Percentiles rank a stretch among this genome's conserved stretches.
phyloP scores from a whole-genome alignment of 2,888 invertebrate genomes.

The Catocala sponsa region DNA sequence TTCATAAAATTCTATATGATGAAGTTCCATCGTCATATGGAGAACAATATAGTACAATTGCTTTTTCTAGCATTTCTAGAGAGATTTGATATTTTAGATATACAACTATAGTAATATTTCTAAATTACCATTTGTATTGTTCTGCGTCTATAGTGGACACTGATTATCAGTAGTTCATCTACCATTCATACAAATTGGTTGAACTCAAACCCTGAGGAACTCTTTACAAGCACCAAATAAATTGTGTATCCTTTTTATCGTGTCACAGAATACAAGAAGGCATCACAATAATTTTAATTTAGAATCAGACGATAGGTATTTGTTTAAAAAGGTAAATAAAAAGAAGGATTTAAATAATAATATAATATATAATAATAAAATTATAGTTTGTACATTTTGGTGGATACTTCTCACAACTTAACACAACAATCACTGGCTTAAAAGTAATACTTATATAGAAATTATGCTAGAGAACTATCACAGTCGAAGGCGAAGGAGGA shows the following conservation, averaged over 20 bases:
- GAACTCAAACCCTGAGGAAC: too few species aligned
- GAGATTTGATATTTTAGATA: too few species aligned
- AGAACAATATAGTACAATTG: too few species aligned
- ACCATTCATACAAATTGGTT: too few species aligned
- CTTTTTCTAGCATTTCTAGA: too few species aligned
- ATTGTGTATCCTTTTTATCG: not conserved
- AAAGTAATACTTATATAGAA: slow-evolving; percentile 39
- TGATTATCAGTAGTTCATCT: too few species aligned
- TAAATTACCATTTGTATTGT: too few species aligned
- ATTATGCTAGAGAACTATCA: slow-evolving; percentile 53
- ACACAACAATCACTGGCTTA: slow-evolving; percentile 47
- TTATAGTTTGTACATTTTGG: slow-evolving; percentile 46
- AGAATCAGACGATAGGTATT: not conserved
- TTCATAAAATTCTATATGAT: too few species aligned
- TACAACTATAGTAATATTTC: too few species aligned
- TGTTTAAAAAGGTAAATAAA: slow-evolving; percentile 1
- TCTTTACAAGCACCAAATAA: too few species aligned
- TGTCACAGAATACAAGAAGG: not conserved
- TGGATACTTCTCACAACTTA: slow-evolving; percentile 27
- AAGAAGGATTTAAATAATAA: slow-evolving; percentile 12
- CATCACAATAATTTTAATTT: not conserved
- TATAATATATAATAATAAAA: slow-evolving; percentile 10
- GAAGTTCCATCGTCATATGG: too few species aligned
- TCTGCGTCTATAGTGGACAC: too few species aligned
- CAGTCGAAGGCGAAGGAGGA: slow-evolving; percentile 51